These are phyloP conservation scores for Platypus cylindrus DNA, from an alignment of 2,888 invertebrate genomes.

Conservation along the genomic window DNA sequence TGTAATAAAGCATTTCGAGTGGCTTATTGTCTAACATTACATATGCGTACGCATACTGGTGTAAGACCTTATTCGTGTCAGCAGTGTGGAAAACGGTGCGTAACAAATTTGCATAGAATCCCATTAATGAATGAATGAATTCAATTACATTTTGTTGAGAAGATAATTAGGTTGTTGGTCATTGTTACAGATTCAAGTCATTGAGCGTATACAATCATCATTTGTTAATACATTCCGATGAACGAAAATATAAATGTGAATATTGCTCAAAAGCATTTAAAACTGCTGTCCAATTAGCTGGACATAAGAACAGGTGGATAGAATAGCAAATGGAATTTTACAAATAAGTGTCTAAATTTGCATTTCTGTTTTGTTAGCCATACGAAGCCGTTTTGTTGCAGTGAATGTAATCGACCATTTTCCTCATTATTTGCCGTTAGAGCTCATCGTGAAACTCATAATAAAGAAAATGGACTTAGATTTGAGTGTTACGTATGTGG, in stretches of 20 bases:
- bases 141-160: too few relatives aligned
- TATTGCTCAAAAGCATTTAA: slow-evolving; percentile 70
- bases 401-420: slow-evolving; percentile 64
- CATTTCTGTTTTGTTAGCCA: slow-evolving; percentile 39
- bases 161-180: too few relatives aligned
- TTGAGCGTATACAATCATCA: slow-evolving; percentile 72
- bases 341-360: not conserved
- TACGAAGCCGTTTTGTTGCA: slow-evolving; percentile 67
- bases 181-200: slow-evolving; percentile 48
- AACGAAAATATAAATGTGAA: slow-evolving; percentile 57
- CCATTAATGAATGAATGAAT: too few relatives aligned
- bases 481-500: slow-evolving; percentile 60
- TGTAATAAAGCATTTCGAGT: slow-evolving; percentile 72
- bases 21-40: slow-evolving; percentile 64
- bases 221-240: slow-evolving; percentile 58
- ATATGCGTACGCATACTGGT: slow-evolving; percentile 69
- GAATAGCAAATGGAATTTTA: not conserved
- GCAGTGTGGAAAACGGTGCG: slow-evolving; percentile 50
- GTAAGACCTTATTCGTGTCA: slow-evolving; percentile 62
- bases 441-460: slow-evolving; percentile 62
- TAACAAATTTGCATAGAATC: too few relatives aligned
- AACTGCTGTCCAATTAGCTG: slow-evolving; percentile 64
- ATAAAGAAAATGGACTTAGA: slow-evolving; percentile 54
- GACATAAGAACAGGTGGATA: slow-evolving; percentile 50
- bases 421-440: slow-evolving; percentile 66